Evolutionary conservation across 2,113 vertebrate species (phyloP).

Genomic region (Aldabrachelys gigantea): DNA sequence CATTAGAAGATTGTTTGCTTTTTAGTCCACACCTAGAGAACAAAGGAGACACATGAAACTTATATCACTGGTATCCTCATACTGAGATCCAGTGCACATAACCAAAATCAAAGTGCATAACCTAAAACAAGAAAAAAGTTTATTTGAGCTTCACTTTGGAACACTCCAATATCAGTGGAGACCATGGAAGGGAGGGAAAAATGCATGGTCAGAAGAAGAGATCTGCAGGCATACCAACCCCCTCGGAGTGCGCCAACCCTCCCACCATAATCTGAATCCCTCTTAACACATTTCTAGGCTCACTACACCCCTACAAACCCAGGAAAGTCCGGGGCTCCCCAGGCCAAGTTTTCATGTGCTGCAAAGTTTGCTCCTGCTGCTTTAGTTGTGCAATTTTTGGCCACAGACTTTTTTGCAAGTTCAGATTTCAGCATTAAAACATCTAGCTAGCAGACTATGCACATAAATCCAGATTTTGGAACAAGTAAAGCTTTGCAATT

Average conservation of each 20-base stretch:
- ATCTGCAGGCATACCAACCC: not conserved
- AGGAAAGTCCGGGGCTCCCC: not conserved
- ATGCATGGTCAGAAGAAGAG: not conserved
- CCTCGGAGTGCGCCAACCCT: fast-evolving
- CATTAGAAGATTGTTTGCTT: not conserved
- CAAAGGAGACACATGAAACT: not conserved
- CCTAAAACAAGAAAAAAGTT: not conserved
- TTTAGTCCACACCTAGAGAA: not conserved
- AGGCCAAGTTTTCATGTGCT: not conserved
- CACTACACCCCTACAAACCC: not conserved
- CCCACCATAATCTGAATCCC: not conserved
- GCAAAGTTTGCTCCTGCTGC: not conserved
- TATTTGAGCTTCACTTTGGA: not conserved
- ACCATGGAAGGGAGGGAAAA: not conserved
- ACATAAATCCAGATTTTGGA: not conserved
- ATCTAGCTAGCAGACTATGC: not conserved
- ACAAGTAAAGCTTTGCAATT: not conserved
- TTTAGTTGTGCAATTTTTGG: not conserved
- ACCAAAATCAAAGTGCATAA: not conserved
- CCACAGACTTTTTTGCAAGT: no score
- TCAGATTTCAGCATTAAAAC: no score
- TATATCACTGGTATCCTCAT: not conserved
- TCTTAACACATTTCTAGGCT: not conserved
- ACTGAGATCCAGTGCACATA: not conserved
- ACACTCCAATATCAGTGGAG: not conserved